Evolutionary conservation across 2,113 vertebrate species (phyloP).

Genomic region (Dromas ardeola): DNA sequence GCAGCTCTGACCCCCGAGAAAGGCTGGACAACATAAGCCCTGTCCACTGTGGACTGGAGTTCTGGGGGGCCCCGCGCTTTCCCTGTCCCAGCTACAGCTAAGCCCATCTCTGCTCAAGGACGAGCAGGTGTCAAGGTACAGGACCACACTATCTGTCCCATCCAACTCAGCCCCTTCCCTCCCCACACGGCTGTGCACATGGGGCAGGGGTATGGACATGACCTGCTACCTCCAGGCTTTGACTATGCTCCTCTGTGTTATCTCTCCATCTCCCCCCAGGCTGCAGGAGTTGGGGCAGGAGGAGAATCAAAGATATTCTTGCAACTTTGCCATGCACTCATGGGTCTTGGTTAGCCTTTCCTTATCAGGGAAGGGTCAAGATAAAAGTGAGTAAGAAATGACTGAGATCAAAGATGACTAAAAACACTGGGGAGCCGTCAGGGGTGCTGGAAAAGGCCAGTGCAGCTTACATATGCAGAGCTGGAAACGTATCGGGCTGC

Average conservation of each 20-base stretch:
- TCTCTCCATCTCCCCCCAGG: background rate
- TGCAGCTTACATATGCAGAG: background rate
- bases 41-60: background rate
- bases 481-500: rapidly evolving
- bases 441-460: background rate
- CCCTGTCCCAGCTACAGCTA: background rate
- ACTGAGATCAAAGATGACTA: background rate
- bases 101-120: background rate
- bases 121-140: background rate
- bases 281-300: background rate
- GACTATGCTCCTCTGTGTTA: background rate
- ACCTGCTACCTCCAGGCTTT: background rate
- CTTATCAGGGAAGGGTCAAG: background rate
- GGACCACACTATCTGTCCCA: background rate
- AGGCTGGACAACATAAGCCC: background rate
- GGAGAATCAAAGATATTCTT: background rate
- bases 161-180: background rate
- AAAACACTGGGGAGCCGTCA: background rate
- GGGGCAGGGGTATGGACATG: no score
- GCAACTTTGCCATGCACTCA: background rate
- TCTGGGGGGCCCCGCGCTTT: background rate
- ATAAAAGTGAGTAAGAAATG: background rate
- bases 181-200: background rate
- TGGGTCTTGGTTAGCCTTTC: background rate
- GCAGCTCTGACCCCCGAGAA: background rate